Conservation (phyloP, 2,888 invertebrate species). For the Ochropleura plecta region DNA sequence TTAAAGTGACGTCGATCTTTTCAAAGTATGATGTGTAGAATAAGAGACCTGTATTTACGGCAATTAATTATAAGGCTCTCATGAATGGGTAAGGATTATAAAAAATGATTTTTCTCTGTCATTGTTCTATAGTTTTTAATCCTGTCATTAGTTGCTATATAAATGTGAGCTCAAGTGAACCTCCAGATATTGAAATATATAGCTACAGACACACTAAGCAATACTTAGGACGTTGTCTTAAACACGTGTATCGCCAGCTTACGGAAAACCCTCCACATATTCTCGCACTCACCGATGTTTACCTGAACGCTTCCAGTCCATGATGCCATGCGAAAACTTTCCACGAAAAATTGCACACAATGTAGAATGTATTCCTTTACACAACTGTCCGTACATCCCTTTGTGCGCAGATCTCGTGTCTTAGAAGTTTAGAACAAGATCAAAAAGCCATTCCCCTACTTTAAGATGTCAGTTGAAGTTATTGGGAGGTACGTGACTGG, state of each 20-base stretch:
- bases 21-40: background rate
- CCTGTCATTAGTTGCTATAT: background rate
- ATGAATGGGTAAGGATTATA: no score
- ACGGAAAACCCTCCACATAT: background rate
- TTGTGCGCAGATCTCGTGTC: conserved; percentile 64
- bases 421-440: conserved; percentile 77
- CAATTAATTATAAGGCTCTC: background rate
- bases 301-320: background rate
- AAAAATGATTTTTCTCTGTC: background rate
- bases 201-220: background rate
- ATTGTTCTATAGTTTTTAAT: background rate
- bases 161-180: background rate
- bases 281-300: background rate
- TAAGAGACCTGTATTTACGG: background rate
- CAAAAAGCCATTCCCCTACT: conserved; percentile 84
- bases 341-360: conserved; percentile 45
- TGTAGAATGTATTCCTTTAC: conserved; percentile 50
- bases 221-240: background rate
- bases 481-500: conserved; percentile 83
- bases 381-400: conserved; percentile 53
- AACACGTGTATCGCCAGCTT: background rate
- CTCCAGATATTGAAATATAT: background rate
- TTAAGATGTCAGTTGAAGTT: conserved; percentile 85
- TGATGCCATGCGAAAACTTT: conserved; percentile 20
- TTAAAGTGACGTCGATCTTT: conserved; percentile 11